These are phyloP conservation scores for Cirrhinus mrigala DNA, from an alignment of 2,797 vertebrate species.

Conservation along the genomic window DNA sequence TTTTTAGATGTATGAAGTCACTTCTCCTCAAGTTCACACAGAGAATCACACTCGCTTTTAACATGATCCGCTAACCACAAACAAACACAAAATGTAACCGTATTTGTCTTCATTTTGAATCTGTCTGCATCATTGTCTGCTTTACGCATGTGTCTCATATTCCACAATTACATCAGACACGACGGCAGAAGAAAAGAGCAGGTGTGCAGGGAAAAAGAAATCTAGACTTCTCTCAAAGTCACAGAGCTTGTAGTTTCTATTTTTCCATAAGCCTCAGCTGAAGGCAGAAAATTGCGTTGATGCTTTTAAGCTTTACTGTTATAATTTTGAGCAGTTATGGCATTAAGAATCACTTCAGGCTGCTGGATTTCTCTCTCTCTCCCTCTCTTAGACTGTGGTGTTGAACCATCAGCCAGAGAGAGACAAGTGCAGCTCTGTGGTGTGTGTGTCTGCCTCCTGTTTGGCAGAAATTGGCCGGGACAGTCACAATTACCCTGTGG, in stretches of 20 bases:
- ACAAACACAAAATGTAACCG: background rate
- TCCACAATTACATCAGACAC: background rate
- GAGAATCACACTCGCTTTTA: background rate
- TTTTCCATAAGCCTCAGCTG: slow-evolving; percentile 82
- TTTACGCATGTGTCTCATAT: background rate
- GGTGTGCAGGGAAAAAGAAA: slow-evolving; percentile 68
- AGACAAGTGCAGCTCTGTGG: slow-evolving; percentile 79
- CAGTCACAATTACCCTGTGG: slow-evolving; percentile 87
- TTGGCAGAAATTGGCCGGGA: slow-evolving; percentile 85
- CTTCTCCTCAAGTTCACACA: background rate
- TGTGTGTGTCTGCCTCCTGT: slow-evolving; percentile 65
- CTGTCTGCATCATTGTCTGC: background rate
- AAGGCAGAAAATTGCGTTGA: slow-evolving; percentile 59
- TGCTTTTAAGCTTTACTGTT: slow-evolving; percentile 60
- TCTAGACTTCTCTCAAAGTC: slow-evolving; percentile 81
- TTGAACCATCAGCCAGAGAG: slow-evolving; percentile 80
- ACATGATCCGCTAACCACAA: background rate
- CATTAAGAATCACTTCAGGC: slow-evolving; percentile 45
- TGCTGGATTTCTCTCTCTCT: slow-evolving; percentile 27
- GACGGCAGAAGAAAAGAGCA: slow-evolving; percentile 11
- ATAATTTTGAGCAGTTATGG: slow-evolving; percentile 42
- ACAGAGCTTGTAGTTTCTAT: slow-evolving; percentile 79
- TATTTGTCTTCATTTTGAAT: background rate
- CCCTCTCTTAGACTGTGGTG: slow-evolving; percentile 58
- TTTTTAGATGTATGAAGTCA: background rate